phyloP scores from a whole-genome alignment of 1,140 invertebrate species.

The Leucophenga varia region DNA sequence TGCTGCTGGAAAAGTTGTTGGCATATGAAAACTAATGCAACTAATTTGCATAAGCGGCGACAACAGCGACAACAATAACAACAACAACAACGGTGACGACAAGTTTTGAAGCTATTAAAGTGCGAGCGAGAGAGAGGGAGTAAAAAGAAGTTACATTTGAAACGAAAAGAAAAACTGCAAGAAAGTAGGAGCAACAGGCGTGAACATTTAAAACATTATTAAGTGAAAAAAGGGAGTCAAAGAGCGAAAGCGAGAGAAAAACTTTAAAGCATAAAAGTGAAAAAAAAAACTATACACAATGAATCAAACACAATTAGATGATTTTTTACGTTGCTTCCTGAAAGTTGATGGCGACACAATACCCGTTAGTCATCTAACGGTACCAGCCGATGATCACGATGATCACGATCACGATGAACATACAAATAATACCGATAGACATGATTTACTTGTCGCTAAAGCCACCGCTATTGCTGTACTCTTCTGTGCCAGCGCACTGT shows the following conservation, averaged over 20 bases:
- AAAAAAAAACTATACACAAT: slow-evolving; percentile 22
- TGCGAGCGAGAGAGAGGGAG: too few species aligned
- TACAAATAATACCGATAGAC: slow-evolving; percentile 29
- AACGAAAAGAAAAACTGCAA: too few species aligned
- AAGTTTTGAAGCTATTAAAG: too few species aligned
- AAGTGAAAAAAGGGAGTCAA: slow-evolving; percentile 11
- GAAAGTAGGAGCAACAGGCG: not conserved
- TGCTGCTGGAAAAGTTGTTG: too few species aligned
- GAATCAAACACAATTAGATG: slow-evolving; percentile 51
- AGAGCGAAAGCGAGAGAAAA: slow-evolving; percentile 6
- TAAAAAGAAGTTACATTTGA: too few species aligned
- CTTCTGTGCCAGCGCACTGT: slow-evolving; percentile 67
- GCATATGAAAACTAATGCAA: too few species aligned
- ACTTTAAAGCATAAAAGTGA: slow-evolving; percentile 7
- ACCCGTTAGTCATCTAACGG: slow-evolving; percentile 26
- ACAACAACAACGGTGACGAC: too few species aligned
- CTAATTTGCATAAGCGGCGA: too few species aligned
- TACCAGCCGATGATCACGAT: slow-evolving; percentile 18
- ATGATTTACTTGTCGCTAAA: slow-evolving; percentile 64
- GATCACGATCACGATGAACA: slow-evolving; percentile 38
- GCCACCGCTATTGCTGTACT: slow-evolving; percentile 71
- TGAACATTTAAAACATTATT: slow-evolving; percentile 4
- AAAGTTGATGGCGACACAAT: slow-evolving; percentile 50
- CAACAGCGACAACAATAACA: too few species aligned
- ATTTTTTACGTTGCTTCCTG: slow-evolving; percentile 50